Evolutionary conservation across 2,888 invertebrate genomes (phyloP), one percentile per base, ranked within the genome.

Genomic region (Stratiomys singularior): DNA sequence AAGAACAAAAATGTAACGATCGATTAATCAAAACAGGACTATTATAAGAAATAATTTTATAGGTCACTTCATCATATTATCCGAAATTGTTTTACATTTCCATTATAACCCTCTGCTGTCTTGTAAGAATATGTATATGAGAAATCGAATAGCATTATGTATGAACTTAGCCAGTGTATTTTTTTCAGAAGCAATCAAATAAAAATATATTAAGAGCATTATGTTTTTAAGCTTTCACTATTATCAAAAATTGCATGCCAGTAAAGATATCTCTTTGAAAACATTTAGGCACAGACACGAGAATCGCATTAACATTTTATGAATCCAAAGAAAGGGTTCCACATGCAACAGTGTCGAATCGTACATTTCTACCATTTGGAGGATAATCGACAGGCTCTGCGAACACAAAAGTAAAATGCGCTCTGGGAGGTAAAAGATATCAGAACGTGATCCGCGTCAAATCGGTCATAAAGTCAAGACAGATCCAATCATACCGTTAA

Each of bases 171-270:
- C 30, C 7, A 11, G 27, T 28, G 7, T 69, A 46, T 30, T 69
- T 69, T n/a, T 23, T 69, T 44, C 47, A 25, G 21, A 23, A 15
- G 9, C 46, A 46, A 69, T 47, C 46, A 69, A 47, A 69, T 69
- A 47, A 69, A 66, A 66, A 13, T 69, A 46, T 47, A 44, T 69
- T 69, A 46, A 67, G 67, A 46, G 69, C 69, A 69, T 25, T 60
- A 60, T 60, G 23, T 60, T 23, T 60, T 60, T 60, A 3, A 23
- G 4, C 37, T 37, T 52, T 52, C 15, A 52, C 52, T 52, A 9
- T 44, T 44, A 44, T 44, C 13, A 13, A 44, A 44, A 13, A 44
- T 44, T 44, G 13, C 44, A n/a, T n/a, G n/a, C n/a, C n/a, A n/a
- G n/a, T n/a, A n/a, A n/a, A n/a, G n/a, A n/a, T n/a, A n/a, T n/a